These are phyloP conservation scores for Megathymus violae DNA, from an alignment of 1,140 invertebrate genomes.

Conservation along the genomic window DNA sequence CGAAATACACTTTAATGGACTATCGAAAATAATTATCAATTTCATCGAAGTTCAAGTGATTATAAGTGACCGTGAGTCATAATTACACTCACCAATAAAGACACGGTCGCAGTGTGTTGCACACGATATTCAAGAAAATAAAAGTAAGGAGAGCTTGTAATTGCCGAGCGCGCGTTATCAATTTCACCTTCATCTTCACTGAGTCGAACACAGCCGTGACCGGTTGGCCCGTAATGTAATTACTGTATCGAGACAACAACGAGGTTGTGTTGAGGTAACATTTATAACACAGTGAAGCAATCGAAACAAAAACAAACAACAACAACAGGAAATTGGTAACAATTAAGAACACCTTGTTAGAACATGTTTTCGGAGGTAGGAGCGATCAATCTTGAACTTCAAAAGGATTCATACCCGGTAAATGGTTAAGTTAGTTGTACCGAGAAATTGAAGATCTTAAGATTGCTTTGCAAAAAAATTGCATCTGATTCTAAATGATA, in stretches of 20 bases:
- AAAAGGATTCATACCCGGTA: background rate
- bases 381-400: conserved; percentile 13
- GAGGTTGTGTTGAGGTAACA: background rate
- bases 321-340: background rate
- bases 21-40: too few relatives aligned
- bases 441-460: too few relatives aligned
- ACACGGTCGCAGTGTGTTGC: too few relatives aligned
- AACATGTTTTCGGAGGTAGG: background rate
- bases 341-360: conserved; percentile 2
- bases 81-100: conserved; percentile 9
- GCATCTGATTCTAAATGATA: too few relatives aligned
- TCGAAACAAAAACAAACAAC: conserved; percentile 1
- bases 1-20: background rate
- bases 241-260: conserved; percentile 8
- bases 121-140: conserved; percentile 11
- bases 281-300: conserved; percentile 3
- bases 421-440: too few relatives aligned
- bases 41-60: conserved; percentile 2
- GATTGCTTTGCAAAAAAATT: too few relatives aligned
- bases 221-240: conserved; percentile 13
- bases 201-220: conserved; percentile 14
- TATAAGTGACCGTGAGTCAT: conserved; percentile 22
- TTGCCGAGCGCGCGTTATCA: conserved; percentile 21
- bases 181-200: conserved; percentile 22
- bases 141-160: conserved; percentile 11